These are phyloP conservation scores for Nannospalax galili DNA, from an alignment of 2,113 vertebrate species.

Conservation along the genomic window DNA sequence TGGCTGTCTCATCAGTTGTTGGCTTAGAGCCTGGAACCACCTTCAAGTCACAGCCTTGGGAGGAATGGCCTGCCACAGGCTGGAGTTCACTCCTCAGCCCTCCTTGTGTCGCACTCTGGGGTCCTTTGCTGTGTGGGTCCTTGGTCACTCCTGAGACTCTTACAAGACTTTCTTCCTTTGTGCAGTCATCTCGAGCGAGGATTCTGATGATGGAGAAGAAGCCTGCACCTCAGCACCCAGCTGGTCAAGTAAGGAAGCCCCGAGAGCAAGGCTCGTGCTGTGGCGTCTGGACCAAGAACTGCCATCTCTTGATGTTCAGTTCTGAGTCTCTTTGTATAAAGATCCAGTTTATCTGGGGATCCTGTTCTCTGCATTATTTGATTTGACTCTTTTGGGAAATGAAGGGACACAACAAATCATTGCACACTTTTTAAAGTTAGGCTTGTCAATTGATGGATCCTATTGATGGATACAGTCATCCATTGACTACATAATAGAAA, in stretches of 20 bases:
- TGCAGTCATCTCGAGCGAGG: slow-evolving; percentile 66
- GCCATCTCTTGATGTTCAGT: background rate
- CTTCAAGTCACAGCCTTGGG: background rate
- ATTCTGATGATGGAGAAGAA: background rate
- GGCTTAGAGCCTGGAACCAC: background rate
- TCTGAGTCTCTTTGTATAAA: background rate
- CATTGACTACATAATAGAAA: background rate
- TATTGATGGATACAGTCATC: background rate
- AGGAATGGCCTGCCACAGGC: background rate
- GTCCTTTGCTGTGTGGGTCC: background rate
- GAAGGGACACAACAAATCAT: background rate
- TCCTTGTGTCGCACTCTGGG: background rate
- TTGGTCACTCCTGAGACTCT: background rate
- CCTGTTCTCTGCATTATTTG: background rate
- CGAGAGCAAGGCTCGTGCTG: background rate
- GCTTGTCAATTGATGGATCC: background rate
- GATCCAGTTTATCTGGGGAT: background rate
- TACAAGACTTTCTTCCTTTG: background rate
- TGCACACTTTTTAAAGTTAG: background rate
- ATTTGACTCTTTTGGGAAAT: background rate
- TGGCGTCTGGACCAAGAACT: background rate
- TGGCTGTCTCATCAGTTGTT: too few relatives aligned
- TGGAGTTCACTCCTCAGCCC: background rate
- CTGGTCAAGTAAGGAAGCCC: background rate
- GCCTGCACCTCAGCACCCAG: fast-evolving